These are phyloP conservation scores for Caradrina kadenii DNA, from an alignment of 2,888 invertebrate species.

Conservation along the genomic window DNA sequence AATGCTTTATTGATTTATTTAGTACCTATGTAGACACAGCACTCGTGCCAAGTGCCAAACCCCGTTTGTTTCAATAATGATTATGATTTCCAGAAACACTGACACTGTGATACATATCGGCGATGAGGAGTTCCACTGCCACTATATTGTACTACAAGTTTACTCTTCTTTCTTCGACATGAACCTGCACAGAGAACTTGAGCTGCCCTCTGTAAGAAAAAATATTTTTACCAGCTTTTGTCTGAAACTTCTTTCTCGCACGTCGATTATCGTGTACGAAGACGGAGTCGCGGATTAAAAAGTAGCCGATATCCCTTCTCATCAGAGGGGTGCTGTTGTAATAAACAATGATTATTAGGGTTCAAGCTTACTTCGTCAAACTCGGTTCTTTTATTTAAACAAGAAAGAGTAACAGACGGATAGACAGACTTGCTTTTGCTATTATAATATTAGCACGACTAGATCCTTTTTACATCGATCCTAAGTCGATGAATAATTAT, in stretches of 20 bases:
- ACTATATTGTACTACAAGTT: constrained; percentile 92
- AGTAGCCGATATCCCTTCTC: too few relatives aligned
- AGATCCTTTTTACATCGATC: not conserved
- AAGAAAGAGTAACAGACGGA: not conserved
- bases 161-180: constrained; percentile 92
- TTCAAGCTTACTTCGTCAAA: not conserved
- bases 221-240: not conserved
- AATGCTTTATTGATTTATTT: constrained; percentile 44
- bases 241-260: not conserved
- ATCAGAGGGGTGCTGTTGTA: too few relatives aligned
- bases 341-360: too few relatives aligned
- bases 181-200: constrained; percentile 77
- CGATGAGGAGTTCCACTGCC: constrained; percentile 92
- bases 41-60: constrained; percentile 2
- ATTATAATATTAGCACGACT: not conserved
- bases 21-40: not conserved
- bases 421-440: not conserved
- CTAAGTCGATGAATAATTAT: not conserved
- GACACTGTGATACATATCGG: constrained; percentile 92
- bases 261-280: not conserved
- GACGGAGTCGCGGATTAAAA: too few relatives aligned
- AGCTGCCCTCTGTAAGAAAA: constrained; percentile 79
- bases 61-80: constrained; percentile 20
- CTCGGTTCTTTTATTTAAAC: not conserved
- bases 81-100: constrained; percentile 89